These are phyloP conservation scores for Lacerta agilis DNA, from an alignment of 2,797 vertebrate genomes.

Conservation along the genomic window DNA sequence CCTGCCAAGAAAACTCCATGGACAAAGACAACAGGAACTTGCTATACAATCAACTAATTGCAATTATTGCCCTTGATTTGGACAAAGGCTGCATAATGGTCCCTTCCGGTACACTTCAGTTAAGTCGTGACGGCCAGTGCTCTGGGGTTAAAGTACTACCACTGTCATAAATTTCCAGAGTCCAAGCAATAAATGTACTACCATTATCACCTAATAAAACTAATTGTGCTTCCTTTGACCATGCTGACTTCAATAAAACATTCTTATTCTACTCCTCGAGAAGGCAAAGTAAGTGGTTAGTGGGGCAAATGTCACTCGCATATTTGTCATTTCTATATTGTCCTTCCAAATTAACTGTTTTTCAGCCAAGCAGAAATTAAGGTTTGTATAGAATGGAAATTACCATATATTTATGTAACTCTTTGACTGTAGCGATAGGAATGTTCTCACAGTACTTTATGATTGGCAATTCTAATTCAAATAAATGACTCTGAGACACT, in stretches of 20 bases:
- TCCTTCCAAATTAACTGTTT: not conserved
- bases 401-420: not conserved
- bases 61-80: not conserved
- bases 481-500: too few relatives aligned
- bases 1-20: too few relatives aligned
- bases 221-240: constrained; percentile 60
- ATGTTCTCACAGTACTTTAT: not conserved
- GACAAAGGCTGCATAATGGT: not conserved
- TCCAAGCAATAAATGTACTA: constrained; percentile 73
- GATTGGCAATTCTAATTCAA: too few relatives aligned
- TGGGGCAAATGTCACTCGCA: constrained; percentile 21
- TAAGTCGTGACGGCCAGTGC: not conserved
- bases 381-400: not conserved
- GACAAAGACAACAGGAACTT: too few relatives aligned
- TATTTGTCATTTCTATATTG: not conserved
- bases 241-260: constrained; percentile 12
- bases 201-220: constrained; percentile 74
- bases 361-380: not conserved
- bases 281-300: not conserved
- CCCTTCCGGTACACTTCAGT: constrained; percentile 7
- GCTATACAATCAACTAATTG: not conserved
- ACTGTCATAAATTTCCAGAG: constrained; percentile 69
- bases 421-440: not conserved
- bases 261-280: not conserved
- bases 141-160: constrained; percentile 75